These are phyloP conservation scores for Eristalinus aeneus DNA, from an alignment of 2,888 invertebrate genomes.

Conservation along the genomic window DNA sequence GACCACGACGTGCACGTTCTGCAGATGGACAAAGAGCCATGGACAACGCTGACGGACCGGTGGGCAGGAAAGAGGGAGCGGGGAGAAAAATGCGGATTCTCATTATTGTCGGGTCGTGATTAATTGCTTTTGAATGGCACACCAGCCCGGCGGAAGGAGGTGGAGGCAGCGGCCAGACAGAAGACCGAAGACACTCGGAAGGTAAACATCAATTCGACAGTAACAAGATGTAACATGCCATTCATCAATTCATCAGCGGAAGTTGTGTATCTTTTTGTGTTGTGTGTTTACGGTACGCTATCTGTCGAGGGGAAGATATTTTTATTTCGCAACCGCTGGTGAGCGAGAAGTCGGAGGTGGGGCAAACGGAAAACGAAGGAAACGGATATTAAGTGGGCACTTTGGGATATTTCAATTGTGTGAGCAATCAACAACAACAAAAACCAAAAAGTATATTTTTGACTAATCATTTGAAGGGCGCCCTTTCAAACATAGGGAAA, in stretches of 20 bases:
- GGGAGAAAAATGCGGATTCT: constrained; percentile 62
- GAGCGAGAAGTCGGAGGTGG: background rate
- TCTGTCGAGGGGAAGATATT: constrained; percentile 2
- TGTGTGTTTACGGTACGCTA: constrained; percentile 10
- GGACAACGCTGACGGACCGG: background rate
- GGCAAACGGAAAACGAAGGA: constrained; percentile 23
- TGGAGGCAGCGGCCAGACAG: background rate
- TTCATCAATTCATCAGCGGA: constrained; percentile 69
- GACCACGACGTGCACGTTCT: background rate
- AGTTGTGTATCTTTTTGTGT: constrained; percentile 51
- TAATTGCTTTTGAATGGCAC: constrained; percentile 73
- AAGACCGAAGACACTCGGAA: constrained; percentile 41
- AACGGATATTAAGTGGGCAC: constrained; percentile 58
- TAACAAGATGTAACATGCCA: constrained; percentile 68
- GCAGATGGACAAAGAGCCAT: background rate
- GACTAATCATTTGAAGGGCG: constrained; percentile 48
- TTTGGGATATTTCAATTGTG: constrained; percentile 58
- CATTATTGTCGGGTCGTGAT: constrained; percentile 75
- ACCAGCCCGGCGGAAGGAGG: constrained; percentile 25
- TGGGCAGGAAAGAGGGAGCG: background rate
- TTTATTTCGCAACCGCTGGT: background rate
- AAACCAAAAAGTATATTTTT: constrained; percentile 16
- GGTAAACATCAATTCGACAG: constrained; percentile 69
- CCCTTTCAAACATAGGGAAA: too few species aligned
- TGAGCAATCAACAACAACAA: constrained; percentile 19